Evolutionary conservation across 2,888 invertebrate species (phyloP), one percentile per base, ranked within the genome.

Genomic region (Calliphora vomitoria): DNA sequence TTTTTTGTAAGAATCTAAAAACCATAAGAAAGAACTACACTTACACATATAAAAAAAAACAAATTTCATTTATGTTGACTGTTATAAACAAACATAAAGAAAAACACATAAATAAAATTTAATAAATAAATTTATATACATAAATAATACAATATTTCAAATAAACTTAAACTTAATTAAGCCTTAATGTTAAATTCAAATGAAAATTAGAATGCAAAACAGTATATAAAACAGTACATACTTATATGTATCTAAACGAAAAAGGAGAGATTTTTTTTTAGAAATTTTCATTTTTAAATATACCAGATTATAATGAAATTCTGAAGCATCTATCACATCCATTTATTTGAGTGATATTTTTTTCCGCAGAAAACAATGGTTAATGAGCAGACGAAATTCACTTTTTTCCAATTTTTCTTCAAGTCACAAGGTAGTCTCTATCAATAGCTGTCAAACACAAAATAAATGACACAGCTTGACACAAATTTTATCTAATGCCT

Each of bases 1-100:
- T 84, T 74, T 80, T 62, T 78, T 86, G 55, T 81, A 81, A 78
- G 68, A 72, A 71, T 62, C 25, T 11, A 80, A 47, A 64, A 47
- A 64, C 44, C 5, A 53, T 62, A 35, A 41, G 53, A 0, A 62
- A 62, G 76, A 62, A 15, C 25, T 8, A 41, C 38, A 66, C n/a
- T 1, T 11, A 20, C 18, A 75, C 31, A 44, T 25, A 25, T 2
- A 10, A 71, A 4, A 58, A 62, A 64, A 69, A 71, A 50, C 41
- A 76, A 58, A 18, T 31, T 55, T 8, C 38, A 78, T 76, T 85
- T 82, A 64, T 74, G 74, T 79, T 82, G 41, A 72, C 66, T 82
- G 82, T 79, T 82, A 82, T 50, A 68, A 60, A 31, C n/a, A 76
- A 71, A 53, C 18, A 41, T 58, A 69, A 66, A 0, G 31, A 35